Evolutionary conservation across 2,888 invertebrate genomes (phyloP), one percentile per base, ranked within the genome.

Genomic region (Drosophila pegasa): DNA sequence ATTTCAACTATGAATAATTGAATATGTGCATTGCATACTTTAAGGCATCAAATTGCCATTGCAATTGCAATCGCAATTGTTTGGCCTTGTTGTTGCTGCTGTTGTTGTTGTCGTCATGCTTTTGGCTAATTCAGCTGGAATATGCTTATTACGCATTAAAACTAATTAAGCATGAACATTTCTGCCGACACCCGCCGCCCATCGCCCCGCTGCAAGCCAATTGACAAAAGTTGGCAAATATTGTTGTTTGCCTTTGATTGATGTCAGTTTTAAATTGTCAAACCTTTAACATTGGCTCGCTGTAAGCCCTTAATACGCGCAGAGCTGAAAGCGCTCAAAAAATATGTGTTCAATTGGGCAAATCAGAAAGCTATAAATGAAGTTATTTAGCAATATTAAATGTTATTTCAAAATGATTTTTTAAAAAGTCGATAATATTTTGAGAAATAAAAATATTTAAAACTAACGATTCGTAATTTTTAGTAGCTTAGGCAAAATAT

Each of bases 141-240:
- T 87, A 87, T 87, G 82, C 82, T 80, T 82, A 82, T 82, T 82
- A 78, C 81, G 78, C 82, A 87, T 87, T 87, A 84, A 82, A 82
- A 84, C 82, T 87, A 82, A 82, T 82, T 82, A 80, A 80, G 78
- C 87, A 87, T 87, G 71, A 75, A 66, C 48, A 71, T 66, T 78
- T 64, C 69, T 41, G 64, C 82, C 62, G 57, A 55, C 66, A 54
- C 43, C 22, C 50, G 51, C 48, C 66, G 25, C 50, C 22, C n/a
- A 12, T 12, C 22, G 27, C 9, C 14, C 10, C n/a, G 8, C 25
- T 40, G 14, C 27, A 31, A 62, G 48, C 22, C 50, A 66, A 72
- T 58, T 71, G 54, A 50, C 56, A 55, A 63, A 33, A 63, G 45
- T 64, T 64, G 27, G 20, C 66, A 56, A 57, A 69, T 63, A 48